Percentiles rank a stretch among this genome's conserved stretches.
These are phyloP conservation scores for Decapterus maruadsi DNA, from an alignment of 2,797 vertebrate genomes.

Conservation along the genomic window DNA sequence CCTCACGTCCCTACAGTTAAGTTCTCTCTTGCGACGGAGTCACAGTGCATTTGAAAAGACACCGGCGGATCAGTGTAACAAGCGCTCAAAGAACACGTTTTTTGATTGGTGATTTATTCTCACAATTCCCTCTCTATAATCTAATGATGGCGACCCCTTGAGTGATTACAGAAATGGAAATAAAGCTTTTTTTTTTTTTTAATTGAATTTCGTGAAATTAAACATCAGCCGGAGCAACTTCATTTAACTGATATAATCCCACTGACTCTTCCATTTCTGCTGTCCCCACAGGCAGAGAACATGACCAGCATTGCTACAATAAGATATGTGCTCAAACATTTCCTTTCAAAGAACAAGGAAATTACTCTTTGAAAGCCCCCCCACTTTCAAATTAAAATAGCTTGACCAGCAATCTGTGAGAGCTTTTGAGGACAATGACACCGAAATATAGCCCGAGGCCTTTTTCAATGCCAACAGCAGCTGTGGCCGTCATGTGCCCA, in stretches of 20 bases:
- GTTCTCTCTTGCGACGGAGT: slow-evolving; percentile 17
- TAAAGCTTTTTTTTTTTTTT: slow-evolving; percentile 67
- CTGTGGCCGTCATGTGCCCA: slow-evolving; percentile 42
- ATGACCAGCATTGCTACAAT: slow-evolving; percentile 61
- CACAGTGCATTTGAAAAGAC: slow-evolving; percentile 15
- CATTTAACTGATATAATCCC: slow-evolving; percentile 80
- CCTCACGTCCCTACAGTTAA: slow-evolving; percentile 19
- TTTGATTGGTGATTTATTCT: slow-evolving; percentile 39
- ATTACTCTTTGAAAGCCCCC: slow-evolving; percentile 54
- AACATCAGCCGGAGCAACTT: slow-evolving; percentile 74
- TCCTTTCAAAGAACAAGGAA: slow-evolving; percentile 62
- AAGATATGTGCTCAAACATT: slow-evolving; percentile 66
- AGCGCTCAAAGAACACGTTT: slow-evolving; percentile 30
- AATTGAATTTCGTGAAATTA: slow-evolving; percentile 81
- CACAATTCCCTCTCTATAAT: slow-evolving; percentile 46
- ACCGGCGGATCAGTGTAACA: not conserved
- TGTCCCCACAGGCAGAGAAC: slow-evolving; percentile 64
- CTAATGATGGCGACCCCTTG: slow-evolving; percentile 57
- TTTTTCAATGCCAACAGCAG: slow-evolving; percentile 30
- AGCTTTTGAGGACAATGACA: slow-evolving; percentile 63
- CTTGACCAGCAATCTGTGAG: slow-evolving; percentile 63
- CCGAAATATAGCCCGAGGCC: slow-evolving; percentile 38
- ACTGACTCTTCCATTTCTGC: slow-evolving; percentile 62
- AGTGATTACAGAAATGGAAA: slow-evolving; percentile 70
- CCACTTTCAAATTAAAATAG: slow-evolving; percentile 62